Conservation (phyloP, 2,797 vertebrate genomes). For the Urophycis tenuis region DNA sequence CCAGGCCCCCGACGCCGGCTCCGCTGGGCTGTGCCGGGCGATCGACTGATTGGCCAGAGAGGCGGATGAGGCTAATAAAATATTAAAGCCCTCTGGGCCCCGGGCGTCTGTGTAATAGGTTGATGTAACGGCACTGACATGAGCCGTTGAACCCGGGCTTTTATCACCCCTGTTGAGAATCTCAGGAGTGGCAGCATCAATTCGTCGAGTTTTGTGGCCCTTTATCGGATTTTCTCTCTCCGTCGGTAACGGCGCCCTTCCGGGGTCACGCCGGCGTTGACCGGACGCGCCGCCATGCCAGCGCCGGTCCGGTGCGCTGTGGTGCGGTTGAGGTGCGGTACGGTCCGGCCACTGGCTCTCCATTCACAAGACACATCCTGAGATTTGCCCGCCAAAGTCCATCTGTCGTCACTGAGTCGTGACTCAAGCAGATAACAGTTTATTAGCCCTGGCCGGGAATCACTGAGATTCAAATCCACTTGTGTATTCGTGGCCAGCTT, state of each 20-base stretch:
- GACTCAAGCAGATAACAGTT: background rate
- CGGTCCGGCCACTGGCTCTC: background rate
- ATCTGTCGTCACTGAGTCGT: background rate
- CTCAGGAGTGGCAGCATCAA: constrained; percentile 36
- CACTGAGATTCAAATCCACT: background rate
- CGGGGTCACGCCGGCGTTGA: background rate
- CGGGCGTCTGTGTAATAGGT: constrained; percentile 33
- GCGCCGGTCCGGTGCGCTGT: too few relatives aligned
- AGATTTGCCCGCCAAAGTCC: background rate
- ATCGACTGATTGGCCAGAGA: constrained; percentile 55
- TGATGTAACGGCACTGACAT: constrained; percentile 42
- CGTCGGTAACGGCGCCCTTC: background rate
- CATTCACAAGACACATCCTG: background rate
- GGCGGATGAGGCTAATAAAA: constrained; percentile 62
- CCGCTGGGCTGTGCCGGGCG: constrained; percentile 33
- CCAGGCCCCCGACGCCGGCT: constrained; percentile 25
- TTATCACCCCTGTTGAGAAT: constrained; percentile 47
- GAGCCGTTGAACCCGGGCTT: constrained; percentile 51
- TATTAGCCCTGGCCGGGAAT: background rate
- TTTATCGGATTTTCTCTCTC: constrained; percentile 23
- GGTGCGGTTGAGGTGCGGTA: too few relatives aligned
- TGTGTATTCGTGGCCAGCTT: background rate
- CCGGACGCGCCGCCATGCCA: too few relatives aligned
- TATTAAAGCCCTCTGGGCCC: constrained; percentile 52
- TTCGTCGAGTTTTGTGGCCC: constrained; percentile 26